These are phyloP conservation scores for Mystacornis crossleyi DNA, from an alignment of 2,113 vertebrate genomes.

Conservation along the genomic window DNA sequence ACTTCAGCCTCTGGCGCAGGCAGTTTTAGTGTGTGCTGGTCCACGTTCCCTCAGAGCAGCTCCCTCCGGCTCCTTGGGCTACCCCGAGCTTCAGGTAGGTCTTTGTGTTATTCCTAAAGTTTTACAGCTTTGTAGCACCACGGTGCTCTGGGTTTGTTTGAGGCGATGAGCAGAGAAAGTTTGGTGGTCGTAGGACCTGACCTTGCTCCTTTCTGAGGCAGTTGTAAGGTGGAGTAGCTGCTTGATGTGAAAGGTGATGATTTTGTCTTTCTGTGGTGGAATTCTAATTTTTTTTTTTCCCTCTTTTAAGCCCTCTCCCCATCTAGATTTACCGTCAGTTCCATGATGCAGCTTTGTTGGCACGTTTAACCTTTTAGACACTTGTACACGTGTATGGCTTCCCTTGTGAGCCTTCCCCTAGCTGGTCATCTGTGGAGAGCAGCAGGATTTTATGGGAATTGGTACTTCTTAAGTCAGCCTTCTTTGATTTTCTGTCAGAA, in stretches of 20 bases:
- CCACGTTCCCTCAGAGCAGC: rapidly evolving
- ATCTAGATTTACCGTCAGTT: rapidly evolving
- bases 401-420: not conserved
- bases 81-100: not conserved
- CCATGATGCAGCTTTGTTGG: not conserved
- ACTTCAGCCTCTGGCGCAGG: rapidly evolving
- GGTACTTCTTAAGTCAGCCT: not conserved
- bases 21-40: rapidly evolving
- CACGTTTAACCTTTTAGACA: not conserved
- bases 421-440: not conserved
- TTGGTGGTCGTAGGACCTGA: not conserved
- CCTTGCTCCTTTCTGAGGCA: not conserved
- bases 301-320: not conserved
- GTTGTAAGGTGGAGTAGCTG: not conserved
- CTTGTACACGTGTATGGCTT: not conserved
- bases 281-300: rapidly evolving
- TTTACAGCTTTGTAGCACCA: not conserved
- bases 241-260: not conserved
- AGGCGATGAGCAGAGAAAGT: not conserved
- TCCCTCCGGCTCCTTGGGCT: not conserved
- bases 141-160: rapidly evolving
- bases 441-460: not conserved
- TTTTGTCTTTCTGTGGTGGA: not conserved
- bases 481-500: slow-evolving; percentile 38
- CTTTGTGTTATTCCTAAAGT: not conserved